Evolutionary conservation across 2,113 vertebrate species (phyloP), one percentile per base, ranked within the genome.

Genomic region (Zosterops pallidus): DNA sequence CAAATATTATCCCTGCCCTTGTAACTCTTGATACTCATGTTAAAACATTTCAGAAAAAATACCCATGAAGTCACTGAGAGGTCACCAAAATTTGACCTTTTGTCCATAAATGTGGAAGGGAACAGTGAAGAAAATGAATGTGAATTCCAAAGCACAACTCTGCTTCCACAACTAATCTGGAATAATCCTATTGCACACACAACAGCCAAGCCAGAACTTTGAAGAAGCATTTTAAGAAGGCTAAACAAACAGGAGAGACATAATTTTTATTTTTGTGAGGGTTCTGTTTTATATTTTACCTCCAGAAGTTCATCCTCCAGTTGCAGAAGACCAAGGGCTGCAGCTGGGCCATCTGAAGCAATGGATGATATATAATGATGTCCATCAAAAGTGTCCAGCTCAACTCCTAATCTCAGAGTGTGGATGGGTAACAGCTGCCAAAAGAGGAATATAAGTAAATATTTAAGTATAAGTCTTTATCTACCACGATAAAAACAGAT

Each of bases 321-420:
- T 69, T 98, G 98, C 81, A 99, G 94, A 50, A 98, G 93, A 31
- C 98, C 98, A 35, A 99, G 98, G 41, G 92, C 86, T 50, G 98
- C 98, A 62, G 98, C 96, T 5, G 99, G 99, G 52, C 98, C 98
- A 35, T 99, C 99, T 22, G 99, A 98, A 67, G 96, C 98, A 96
- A 99, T 97, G 5, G 99, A 99, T 60, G 99, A 99, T 90, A 99
- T 98, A 83, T 99, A 99, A 96, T 99, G 99, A 86, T 99, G 99
- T 10, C 99, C 99, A 76, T 99, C 98, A 70, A 99, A 99, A 0
- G 99, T 99, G 97, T 99, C 99, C 79, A 99, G 95, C 96, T 99
- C 99, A 60, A 99, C 97, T 6, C 99, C 99, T 28, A 99, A 97
- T 86, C 99, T 99, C 96, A 99, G 97, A 6, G 98, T 99, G 95